Conservation (phyloP, 1,140 invertebrate genomes). For the Leptinotarsa texana region DNA sequence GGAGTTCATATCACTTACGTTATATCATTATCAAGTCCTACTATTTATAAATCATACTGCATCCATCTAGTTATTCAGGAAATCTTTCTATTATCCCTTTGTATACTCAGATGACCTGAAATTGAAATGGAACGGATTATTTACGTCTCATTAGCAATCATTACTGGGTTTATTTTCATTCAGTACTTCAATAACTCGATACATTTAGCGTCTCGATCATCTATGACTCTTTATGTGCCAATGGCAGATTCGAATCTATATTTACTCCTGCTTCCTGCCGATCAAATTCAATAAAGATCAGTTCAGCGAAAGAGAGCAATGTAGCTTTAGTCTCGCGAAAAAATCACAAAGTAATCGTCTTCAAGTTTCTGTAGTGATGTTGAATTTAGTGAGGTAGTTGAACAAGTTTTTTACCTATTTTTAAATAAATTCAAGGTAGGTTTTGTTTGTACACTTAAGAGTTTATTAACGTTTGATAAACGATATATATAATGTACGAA, state of each 20-base stretch:
- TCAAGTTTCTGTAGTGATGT: no score
- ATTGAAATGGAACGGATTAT: background rate
- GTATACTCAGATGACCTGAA: background rate
- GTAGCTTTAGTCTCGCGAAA: background rate
- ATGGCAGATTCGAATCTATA: background rate
- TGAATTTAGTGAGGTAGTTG: no score
- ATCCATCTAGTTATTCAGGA: no score
- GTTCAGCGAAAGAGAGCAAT: background rate
- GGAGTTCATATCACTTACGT: no score
- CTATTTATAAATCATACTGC: no score
- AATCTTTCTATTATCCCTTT: no score
- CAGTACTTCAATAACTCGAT: background rate
- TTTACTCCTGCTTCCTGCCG: background rate
- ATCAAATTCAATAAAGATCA: background rate
- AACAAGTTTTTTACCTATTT: no score
- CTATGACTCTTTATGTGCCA: background rate
- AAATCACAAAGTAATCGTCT: background rate
- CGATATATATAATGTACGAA: no score
- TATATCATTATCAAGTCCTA: no score
- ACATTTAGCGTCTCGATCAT: background rate
- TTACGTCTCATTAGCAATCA: background rate
- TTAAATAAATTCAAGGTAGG: no score
- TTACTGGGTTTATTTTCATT: background rate
- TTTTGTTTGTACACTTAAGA: no score
- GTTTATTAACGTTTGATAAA: no score